These are phyloP conservation scores for Tipula vernalis DNA, from an alignment of 2,888 invertebrate species.

Conservation along the genomic window DNA sequence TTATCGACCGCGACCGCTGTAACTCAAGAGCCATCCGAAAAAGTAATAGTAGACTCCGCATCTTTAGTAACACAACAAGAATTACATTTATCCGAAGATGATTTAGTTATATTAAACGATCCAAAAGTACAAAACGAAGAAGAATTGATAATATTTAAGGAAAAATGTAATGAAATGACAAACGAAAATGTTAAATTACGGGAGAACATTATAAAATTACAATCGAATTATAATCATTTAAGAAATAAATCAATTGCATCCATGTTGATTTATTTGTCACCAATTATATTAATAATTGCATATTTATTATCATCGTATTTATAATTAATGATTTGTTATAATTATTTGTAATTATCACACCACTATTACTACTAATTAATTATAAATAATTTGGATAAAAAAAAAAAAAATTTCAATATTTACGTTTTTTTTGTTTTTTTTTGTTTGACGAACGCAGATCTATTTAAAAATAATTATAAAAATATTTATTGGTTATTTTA, in stretches of 20 bases:
- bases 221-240: slow-evolving; percentile 21
- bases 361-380: background rate
- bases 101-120: slow-evolving; percentile 25
- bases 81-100: slow-evolving; percentile 18
- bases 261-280: slow-evolving; percentile 25
- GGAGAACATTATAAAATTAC: slow-evolving; percentile 26
- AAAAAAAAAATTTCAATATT: background rate
- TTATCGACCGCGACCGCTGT: background rate
- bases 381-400: background rate
- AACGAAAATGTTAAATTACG: slow-evolving; percentile 28
- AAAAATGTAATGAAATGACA: slow-evolving; percentile 28
- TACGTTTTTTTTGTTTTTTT: background rate
- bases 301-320: slow-evolving; percentile 27
- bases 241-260: slow-evolving; percentile 21
- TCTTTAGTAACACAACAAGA: background rate
- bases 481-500: background rate
- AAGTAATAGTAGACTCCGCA: background rate
- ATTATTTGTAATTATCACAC: background rate
- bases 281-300: slow-evolving; percentile 26
- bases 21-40: background rate
- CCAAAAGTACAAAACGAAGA: slow-evolving; percentile 29
- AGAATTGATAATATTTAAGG: slow-evolving; percentile 33
- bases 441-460: background rate
- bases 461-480: background rate
- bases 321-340: slow-evolving; percentile 11